These are phyloP conservation scores for Drosophila nannoptera DNA, from an alignment of 1,140 invertebrate species.

Conservation along the genomic window DNA sequence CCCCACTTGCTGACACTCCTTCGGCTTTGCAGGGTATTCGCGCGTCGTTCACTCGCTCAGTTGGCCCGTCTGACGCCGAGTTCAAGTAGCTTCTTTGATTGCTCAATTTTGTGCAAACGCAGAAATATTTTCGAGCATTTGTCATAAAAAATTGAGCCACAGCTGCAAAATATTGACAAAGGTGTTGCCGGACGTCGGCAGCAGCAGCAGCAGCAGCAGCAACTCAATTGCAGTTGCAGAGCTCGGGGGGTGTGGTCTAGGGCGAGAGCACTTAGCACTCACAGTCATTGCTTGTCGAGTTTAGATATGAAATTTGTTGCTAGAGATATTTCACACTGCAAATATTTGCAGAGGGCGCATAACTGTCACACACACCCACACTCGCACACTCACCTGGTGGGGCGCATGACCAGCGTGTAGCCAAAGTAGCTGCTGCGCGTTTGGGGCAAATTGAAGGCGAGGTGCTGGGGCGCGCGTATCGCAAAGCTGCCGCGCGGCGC, in stretches of 20 bases:
- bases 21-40: background rate
- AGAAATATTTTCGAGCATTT: conserved; percentile 9
- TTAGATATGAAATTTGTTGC: background rate
- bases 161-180: conserved; percentile 55
- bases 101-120: conserved; percentile 18
- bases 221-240: background rate
- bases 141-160: conserved; percentile 17
- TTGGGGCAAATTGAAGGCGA: conserved; percentile 61
- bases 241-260: background rate
- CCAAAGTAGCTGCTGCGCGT: conserved; percentile 75
- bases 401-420: conserved; percentile 69
- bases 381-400: conserved; percentile 61
- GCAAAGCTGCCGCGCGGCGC: conserved; percentile 58
- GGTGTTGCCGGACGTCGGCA: conserved; percentile 28
- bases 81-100: conserved; percentile 32
- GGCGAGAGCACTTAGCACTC: background rate
- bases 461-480: conserved; percentile 50
- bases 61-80: background rate
- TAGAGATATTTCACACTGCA: background rate
- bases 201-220: background rate
- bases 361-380: background rate
- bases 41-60: no score
- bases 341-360: conserved; percentile 10
- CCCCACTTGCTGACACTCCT: background rate
- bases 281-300: conserved; percentile 7